Base-by-base conservation (phyloP, 2,797 vertebrate genomes). In the Brachymystax lenok region DNA sequence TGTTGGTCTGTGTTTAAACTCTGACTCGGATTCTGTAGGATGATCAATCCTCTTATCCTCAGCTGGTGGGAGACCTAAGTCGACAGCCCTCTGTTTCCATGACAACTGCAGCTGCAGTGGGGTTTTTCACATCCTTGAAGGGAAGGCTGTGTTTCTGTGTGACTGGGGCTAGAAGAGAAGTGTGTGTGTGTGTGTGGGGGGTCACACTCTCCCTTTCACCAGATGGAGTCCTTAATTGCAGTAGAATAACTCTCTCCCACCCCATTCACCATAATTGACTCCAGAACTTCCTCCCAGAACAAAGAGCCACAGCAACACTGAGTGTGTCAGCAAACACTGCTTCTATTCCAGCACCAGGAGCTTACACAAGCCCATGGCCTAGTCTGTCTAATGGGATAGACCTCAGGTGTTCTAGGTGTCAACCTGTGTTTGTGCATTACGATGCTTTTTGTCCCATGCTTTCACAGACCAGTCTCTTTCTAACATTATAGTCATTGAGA, bases 51-150 rank as follows among this genome's bases (percentile, higher is more conserved):
- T 78, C 69, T 14, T 72, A 7, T 77, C 61, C 63, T 69, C 75
- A 71, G 82, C 12, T 51, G 67, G 79, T 75, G 80, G 71, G 74
- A 79, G 69, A 59, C 61, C 75, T 79, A 35, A 69, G 69, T 77
- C 76, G 77, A 83, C 78, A 74, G 71, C 40, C 76, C 75, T 78
- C 76, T 79, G 84, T 88, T 88, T 84, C 82, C 81, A 83, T 87
- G 84, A 80, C 82, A 75, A 88, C 75, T 19, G 78, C 82, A 84
- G 83, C 87, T 85, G 83, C 85, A 83, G 72, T 75, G 63, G 79
- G 69, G 70, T 28, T 82, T 59, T 71, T 54, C 24, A 27, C 50
- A 46, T 63, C 74, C 74, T 75, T 77, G 74, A 70, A 8, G 61
- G 64, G 69, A 75, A 70, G 68, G 67, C 80, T 82, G 61, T 61